Conservation (phyloP, 1,140 invertebrate species). For the Diuraphis noxia region DNA sequence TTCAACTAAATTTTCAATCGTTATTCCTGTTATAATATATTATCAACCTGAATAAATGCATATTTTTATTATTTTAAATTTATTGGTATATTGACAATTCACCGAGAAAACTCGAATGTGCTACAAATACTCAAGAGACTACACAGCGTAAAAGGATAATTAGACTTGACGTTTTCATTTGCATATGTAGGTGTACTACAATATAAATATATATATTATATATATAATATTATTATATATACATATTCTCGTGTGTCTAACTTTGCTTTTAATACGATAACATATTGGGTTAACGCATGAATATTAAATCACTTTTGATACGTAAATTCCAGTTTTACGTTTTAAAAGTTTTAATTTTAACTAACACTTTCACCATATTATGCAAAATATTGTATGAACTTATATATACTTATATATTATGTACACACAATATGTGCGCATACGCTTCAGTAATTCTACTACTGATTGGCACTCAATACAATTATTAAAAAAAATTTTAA, state of each 20-base stretch:
- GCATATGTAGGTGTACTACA: background rate
- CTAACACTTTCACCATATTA: background rate
- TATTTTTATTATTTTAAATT: too few species aligned
- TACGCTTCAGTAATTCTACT: background rate
- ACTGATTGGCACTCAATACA: background rate
- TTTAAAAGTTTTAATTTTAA: conserved; percentile 11
- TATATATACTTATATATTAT: too few species aligned
- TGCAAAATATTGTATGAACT: too few species aligned
- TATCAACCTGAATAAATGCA: background rate
- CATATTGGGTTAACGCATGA: conserved; percentile 2
- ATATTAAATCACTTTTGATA: conserved; percentile 31
- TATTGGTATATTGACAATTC: background rate
- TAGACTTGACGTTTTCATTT: conserved; percentile 26
- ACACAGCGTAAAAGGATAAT: background rate
- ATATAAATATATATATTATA: background rate
- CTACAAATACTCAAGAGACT: background rate
- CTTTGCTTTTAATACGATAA: conserved; percentile 39
- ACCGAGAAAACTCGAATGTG: background rate
- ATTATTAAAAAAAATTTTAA: too few species aligned
- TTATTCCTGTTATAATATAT: too few species aligned
- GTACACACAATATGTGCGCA: background rate
- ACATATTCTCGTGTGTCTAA: background rate
- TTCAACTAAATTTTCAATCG: too few species aligned
- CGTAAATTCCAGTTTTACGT: background rate
- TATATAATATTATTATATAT: background rate